A percentile compares a stretch with the other conserved stretches of the same genome.
phyloP scores from a whole-genome alignment of 1,140 invertebrate species.

The Lamellibrachia luymesi region DNA sequence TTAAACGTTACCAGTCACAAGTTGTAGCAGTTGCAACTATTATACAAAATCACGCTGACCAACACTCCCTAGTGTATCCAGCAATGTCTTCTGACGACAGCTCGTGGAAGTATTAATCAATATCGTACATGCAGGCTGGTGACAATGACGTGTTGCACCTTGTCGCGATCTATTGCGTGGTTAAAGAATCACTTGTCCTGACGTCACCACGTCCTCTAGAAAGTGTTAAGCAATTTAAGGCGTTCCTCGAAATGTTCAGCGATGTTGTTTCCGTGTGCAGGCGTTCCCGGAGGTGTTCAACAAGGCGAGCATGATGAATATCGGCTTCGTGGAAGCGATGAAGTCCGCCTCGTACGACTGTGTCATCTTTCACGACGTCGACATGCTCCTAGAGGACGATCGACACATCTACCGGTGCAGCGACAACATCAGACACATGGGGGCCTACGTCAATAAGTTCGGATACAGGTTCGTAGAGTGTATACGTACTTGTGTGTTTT shows the following conservation, averaged over 20 bases:
- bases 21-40: no score
- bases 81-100: not conserved
- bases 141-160: not conserved
- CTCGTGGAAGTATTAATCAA: not conserved
- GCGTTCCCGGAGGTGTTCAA: conserved; percentile 70
- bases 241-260: not conserved
- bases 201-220: not conserved
- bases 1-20: no score
- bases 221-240: not conserved
- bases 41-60: no score
- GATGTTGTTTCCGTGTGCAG: not conserved
- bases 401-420: conserved; percentile 81
- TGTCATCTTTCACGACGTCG: conserved; percentile 90
- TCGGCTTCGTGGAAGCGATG: conserved; percentile 75
- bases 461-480: not conserved
- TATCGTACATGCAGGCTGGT: not conserved
- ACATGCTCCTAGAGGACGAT: conserved; percentile 86
- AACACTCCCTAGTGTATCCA: no score
- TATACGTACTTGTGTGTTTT: not conserved
- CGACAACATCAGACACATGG: not conserved
- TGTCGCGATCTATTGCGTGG: not conserved
- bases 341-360: conserved; percentile 71
- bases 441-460: not conserved
- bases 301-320: conserved; percentile 86
- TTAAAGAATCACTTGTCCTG: not conserved